These are phyloP conservation scores for Tenrec ecaudatus DNA, from an alignment of 2,113 vertebrate genomes.

Conservation along the genomic window DNA sequence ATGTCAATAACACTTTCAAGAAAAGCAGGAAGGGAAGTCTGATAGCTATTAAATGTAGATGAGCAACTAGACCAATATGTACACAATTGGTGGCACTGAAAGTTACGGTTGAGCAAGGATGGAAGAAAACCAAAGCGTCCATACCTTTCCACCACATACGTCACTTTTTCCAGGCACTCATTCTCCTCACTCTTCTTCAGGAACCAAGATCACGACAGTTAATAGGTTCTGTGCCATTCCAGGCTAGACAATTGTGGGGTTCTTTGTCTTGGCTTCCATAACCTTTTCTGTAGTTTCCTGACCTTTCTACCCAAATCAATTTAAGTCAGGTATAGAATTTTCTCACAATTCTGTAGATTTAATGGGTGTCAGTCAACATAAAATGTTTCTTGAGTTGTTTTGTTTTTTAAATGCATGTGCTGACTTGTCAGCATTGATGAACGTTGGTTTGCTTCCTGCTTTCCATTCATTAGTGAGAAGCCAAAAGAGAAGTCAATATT, in stretches of 20 bases:
- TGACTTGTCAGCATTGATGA: slow-evolving; percentile 60
- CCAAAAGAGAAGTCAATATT: not conserved
- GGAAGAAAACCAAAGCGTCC: not conserved
- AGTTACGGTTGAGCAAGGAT: not conserved
- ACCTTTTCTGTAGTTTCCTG: not conserved
- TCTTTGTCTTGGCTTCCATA: not conserved
- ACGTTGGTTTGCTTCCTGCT: slow-evolving; percentile 1
- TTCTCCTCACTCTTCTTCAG: not conserved
- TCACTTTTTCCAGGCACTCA: not conserved
- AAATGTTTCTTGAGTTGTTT: not conserved
- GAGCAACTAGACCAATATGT: not conserved
- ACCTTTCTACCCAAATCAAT: rapidly evolving
- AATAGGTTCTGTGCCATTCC: not conserved
- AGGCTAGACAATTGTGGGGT: not conserved
- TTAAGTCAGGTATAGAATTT: not conserved
- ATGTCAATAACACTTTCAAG: not conserved
- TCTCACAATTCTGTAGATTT: not conserved
- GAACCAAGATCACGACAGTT: not conserved
- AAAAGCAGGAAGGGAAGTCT: not conserved
- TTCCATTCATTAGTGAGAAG: not conserved
- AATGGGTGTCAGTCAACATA: not conserved
- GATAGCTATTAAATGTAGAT: not conserved
- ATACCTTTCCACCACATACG: not conserved
- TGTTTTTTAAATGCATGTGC: slow-evolving; percentile 5
- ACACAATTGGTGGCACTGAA: not conserved